These are phyloP conservation scores for Lamellibrachia luymesi DNA, from an alignment of 1,140 invertebrate genomes.

Conservation along the genomic window DNA sequence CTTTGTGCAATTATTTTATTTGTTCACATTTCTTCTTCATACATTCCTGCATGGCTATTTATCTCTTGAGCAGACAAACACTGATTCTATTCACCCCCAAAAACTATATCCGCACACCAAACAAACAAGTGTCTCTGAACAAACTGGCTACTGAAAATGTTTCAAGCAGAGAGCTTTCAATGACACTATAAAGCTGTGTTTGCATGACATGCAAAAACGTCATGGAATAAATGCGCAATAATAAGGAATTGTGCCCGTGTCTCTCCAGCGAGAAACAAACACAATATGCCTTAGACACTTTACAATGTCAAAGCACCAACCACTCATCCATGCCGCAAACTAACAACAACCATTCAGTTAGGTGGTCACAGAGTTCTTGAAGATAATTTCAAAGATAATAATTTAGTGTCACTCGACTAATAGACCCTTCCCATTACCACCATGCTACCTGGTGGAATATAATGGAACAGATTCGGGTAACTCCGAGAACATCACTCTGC, in stretches of 20 bases:
- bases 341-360: neutral
- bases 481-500: too few species aligned
- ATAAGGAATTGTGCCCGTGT: neutral
- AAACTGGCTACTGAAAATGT: neutral
- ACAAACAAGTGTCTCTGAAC: neutral
- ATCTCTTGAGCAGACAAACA: neutral
- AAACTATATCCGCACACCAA: neutral
- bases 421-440: too few species aligned
- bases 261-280: neutral
- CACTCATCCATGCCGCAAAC: neutral
- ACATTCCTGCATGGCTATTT: neutral
- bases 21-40: too few species aligned
- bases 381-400: too few species aligned
- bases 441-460: too few species aligned
- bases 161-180: neutral
- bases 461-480: too few species aligned
- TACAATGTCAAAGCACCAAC: neutral
- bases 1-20: too few species aligned
- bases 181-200: neutral
- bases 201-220: neutral
- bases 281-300: neutral
- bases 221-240: neutral
- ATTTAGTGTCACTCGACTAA: too few species aligned
- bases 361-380: too few species aligned
- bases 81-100: neutral